These are phyloP conservation scores for Meteorus colon DNA, from an alignment of 2,888 invertebrate genomes.

Conservation along the genomic window DNA sequence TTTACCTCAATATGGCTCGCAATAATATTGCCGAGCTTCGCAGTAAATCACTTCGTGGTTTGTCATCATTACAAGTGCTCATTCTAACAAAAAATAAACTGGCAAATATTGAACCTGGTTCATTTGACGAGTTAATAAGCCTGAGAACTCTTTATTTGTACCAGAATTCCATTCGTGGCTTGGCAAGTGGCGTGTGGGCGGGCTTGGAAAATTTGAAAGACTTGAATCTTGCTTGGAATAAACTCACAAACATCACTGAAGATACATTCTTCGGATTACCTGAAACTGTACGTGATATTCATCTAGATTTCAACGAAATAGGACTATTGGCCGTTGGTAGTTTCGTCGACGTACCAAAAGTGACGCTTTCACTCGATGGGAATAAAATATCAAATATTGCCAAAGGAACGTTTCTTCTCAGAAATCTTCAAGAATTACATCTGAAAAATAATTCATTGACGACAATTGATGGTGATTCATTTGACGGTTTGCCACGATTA, in stretches of 20 bases:
- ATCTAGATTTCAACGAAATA: slow-evolving; percentile 72
- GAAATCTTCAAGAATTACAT: slow-evolving; percentile 71
- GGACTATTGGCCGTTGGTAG: slow-evolving; percentile 68
- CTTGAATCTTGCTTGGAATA: slow-evolving; percentile 71
- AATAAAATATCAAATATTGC: slow-evolving; percentile 44
- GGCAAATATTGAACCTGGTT: slow-evolving; percentile 42
- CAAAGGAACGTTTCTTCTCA: slow-evolving; percentile 39
- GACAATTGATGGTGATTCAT: slow-evolving; percentile 37
- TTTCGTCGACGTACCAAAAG: slow-evolving; percentile 63
- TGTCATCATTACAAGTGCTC: slow-evolving; percentile 47
- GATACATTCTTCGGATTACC: slow-evolving; percentile 68
- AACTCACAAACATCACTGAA: slow-evolving; percentile 67
- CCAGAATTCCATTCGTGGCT: slow-evolving; percentile 52
- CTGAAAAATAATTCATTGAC: slow-evolving; percentile 55
- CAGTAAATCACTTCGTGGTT: slow-evolving; percentile 39
- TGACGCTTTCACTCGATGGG: slow-evolving; percentile 24
- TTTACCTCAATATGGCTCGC: slow-evolving; percentile 25
- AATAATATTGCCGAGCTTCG: slow-evolving; percentile 36
- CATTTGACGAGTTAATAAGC: slow-evolving; percentile 49
- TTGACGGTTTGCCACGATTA: slow-evolving; percentile 35
- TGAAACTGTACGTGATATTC: slow-evolving; percentile 67
- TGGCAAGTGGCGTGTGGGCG: slow-evolving; percentile 68
- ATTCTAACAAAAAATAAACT: slow-evolving; percentile 47
- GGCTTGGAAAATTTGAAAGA: slow-evolving; percentile 69
- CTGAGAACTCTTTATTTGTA: slow-evolving; percentile 51